phyloP scores from a whole-genome alignment of 2,888 invertebrate species.

The Cheilosia vernalis region DNA sequence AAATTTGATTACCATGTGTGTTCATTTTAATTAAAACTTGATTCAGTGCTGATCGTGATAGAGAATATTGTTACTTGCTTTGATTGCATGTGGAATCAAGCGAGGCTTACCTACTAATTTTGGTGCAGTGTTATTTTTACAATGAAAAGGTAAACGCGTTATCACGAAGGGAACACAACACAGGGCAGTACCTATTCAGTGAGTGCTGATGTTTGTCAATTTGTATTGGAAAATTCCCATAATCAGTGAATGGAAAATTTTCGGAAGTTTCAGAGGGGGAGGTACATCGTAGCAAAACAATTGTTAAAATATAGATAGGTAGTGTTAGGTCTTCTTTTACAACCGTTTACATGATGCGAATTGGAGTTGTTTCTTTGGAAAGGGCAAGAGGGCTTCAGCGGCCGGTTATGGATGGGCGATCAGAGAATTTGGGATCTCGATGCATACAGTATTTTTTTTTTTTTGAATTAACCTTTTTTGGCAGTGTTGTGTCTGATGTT shows the following conservation, averaged over 20 bases:
- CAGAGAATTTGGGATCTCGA: too few species aligned
- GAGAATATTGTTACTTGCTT: neutral
- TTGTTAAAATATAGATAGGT: neutral
- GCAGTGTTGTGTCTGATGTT: too few species aligned
- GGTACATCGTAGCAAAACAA: too few species aligned
- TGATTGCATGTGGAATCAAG: neutral
- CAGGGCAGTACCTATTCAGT: neutral
- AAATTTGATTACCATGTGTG: neutral
- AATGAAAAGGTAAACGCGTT: conserved; percentile 1
- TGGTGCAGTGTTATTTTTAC: neutral
- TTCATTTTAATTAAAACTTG: neutral
- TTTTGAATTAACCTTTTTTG: too few species aligned
- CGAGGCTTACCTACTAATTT: neutral
- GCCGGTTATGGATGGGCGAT: too few species aligned
- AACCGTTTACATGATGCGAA: too few species aligned
- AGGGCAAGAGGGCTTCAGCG: too few species aligned
- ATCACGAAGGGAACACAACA: neutral
- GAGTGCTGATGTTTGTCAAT: neutral
- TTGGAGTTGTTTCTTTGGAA: too few species aligned
- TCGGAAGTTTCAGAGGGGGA: neutral
- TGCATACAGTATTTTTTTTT: too few species aligned
- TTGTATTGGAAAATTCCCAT: too few species aligned
- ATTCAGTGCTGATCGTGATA: conserved; percentile 1
- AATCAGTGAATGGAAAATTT: conserved; percentile 25
- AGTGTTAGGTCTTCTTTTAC: too few species aligned